Evolutionary conservation across 2,113 vertebrate species (phyloP).

Genomic region (Nothoprocta perdicaria): DNA sequence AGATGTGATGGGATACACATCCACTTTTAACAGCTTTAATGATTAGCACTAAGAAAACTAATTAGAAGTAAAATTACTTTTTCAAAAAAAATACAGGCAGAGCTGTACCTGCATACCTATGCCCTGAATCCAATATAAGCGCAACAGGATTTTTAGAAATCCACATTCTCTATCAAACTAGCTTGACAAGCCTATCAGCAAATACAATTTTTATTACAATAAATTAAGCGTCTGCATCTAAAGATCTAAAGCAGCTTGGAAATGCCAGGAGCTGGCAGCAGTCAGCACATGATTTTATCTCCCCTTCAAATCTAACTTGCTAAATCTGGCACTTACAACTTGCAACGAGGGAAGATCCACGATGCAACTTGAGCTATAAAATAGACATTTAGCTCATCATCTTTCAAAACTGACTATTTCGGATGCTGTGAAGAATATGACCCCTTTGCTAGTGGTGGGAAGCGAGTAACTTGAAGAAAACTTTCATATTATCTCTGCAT

Average conservation of each 20-base stretch:
- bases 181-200: constrained; percentile 12
- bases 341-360: not conserved
- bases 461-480: not conserved
- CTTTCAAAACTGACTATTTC: rapidly evolving
- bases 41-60: not conserved
- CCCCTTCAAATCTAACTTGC: not conserved
- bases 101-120: not conserved
- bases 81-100: not conserved
- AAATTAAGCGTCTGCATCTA: not conserved
- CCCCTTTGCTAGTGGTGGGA: not conserved
- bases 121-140: not conserved
- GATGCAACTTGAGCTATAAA: not conserved
- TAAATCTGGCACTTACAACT: not conserved
- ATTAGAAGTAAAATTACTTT: not conserved
- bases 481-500: not conserved
- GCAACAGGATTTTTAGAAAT: not conserved
- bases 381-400: not conserved
- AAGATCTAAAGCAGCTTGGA: not conserved
- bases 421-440: not conserved
- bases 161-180: not conserved
- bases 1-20: rapidly evolving
- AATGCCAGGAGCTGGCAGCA: constrained; percentile 48
- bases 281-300: not conserved
- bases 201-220: not conserved
- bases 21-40: not conserved